Evolutionary conservation across 2,797 vertebrate genomes (phyloP).

Genomic region (Spheniscus humboldti): DNA sequence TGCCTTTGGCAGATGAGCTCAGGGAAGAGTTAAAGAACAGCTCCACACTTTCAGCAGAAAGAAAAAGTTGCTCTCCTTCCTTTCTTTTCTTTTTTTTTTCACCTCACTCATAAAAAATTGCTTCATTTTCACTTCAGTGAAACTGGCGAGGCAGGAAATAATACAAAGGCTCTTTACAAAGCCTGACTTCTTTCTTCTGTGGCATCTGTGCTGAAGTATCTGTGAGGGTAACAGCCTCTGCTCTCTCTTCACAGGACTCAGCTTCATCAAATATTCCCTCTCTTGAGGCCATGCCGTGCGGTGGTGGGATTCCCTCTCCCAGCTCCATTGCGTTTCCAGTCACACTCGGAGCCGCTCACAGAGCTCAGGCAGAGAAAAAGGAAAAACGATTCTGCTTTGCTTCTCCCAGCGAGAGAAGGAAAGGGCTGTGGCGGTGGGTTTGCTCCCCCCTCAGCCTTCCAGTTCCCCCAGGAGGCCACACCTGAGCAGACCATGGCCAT

Average conservation of each 20-base stretch:
- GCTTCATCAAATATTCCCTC: constrained; percentile 54
- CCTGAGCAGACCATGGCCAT: neutral
- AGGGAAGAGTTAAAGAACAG: constrained; percentile 25
- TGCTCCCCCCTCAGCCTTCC: neutral
- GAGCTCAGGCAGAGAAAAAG: neutral
- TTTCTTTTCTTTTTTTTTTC: neutral
- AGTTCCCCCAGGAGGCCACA: rapidly evolving
- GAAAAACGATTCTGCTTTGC: neutral
- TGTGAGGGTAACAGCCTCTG: constrained; percentile 34
- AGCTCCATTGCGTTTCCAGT: constrained; percentile 23
- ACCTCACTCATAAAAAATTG: neutral
- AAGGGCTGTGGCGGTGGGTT: neutral
- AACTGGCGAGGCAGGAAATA: constrained; percentile 42
- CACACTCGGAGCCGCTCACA: constrained; percentile 1
- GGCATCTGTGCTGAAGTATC: constrained; percentile 39
- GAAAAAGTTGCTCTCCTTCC: neutral
- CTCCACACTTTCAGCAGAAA: neutral
- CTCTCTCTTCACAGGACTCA: constrained; percentile 32
- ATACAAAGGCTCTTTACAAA: constrained; percentile 59
- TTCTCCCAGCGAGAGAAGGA: neutral
- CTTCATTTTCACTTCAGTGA: constrained; percentile 59
- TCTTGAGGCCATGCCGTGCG: neutral
- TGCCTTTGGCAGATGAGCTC: neutral
- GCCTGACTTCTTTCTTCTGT: neutral
- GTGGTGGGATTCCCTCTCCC: constrained; percentile 33